These are phyloP conservation scores for Sinocyclocheilus anophthalmus DNA, from an alignment of 2,113 vertebrate species.

Conservation along the genomic window DNA sequence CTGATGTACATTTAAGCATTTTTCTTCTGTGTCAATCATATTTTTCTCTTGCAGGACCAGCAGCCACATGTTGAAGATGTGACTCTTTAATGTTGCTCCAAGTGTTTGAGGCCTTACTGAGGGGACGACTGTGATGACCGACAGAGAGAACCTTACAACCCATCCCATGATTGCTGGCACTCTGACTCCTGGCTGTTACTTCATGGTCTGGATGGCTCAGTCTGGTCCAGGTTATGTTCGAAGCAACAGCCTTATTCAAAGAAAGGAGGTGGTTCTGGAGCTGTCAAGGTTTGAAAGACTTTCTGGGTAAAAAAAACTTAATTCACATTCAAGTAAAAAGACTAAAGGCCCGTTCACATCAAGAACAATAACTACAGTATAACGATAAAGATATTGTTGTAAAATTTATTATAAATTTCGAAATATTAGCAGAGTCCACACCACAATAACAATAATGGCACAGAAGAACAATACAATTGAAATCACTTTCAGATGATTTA, in stretches of 20 bases:
- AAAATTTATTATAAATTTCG: too few relatives aligned
- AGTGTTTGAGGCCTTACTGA: slow-evolving; percentile 22
- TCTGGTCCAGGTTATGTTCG: not conserved
- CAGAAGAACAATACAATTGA: too few relatives aligned
- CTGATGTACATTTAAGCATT: slow-evolving; percentile 36
- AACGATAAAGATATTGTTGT: not conserved
- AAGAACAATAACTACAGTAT: not conserved
- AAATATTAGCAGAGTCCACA: too few relatives aligned
- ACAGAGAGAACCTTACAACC: not conserved
- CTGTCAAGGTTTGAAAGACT: not conserved
- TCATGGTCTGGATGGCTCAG: not conserved
- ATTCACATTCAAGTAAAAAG: not conserved
- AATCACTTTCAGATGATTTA: too few relatives aligned
- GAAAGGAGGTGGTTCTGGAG: not conserved
- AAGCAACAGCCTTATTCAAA: not conserved
- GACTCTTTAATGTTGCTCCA: slow-evolving; percentile 15
- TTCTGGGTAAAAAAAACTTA: not conserved
- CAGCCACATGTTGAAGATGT: slow-evolving; percentile 8
- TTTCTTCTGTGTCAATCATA: slow-evolving; percentile 26
- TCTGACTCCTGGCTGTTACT: not conserved
- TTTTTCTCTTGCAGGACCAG: not conserved
- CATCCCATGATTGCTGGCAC: not conserved
- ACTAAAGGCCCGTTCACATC: not conserved
- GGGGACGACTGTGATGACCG: not conserved
- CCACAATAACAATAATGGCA: too few relatives aligned